Evolutionary conservation across 2,888 invertebrate genomes (phyloP), one percentile per base, ranked within the genome.

Genomic region (Lymantria dispar): DNA sequence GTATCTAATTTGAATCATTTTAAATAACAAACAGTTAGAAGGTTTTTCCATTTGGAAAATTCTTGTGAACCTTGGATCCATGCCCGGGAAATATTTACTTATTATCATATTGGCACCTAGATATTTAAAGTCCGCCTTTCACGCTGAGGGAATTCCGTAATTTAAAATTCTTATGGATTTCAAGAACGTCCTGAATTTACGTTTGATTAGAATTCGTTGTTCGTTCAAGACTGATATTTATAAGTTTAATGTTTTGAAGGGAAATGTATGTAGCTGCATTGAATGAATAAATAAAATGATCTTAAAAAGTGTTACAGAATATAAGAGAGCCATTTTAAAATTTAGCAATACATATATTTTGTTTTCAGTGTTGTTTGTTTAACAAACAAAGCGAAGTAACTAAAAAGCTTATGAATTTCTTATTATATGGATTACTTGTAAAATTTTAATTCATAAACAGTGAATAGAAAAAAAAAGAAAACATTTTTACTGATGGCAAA

Each of bases 41-140:
- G 47, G 51, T 51, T 44, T 51, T 47, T 33, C 51, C 47, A 40
- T 8, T 30, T 43, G 46, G 51, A 40, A 47, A 47, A 47, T 38
- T 47, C 39, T 45, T 12, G 11, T 33, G 0, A 12, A 12, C 29
- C 13, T 52, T 51, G 47, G 51, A 52, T 13, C 36, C 15, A 29
- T 52, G 47, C 51, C 51, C 44, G 45, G 41, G 12, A 52, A 47
- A 45, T 37, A 0, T n/a, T 7, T 3, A 37, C 33, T 43, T 22
- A 0, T 47, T 45, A 41, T 11, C 46, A 47, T 47, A 52, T 40
- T 44, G 37, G 30, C 37, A 40, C 12, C 13, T 47, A 22, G 14
- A 41, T 30, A 9, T 10, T 36, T 13, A 30, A 47, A 13, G 46
- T 40, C 43, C 47, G 37, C 29, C 22, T 51, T n/a, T 22, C 8